Evolutionary conservation across 2,888 invertebrate species (phyloP), one percentile per base, ranked within the genome.

Genomic region (Hirtodrosophila duncani): DNA sequence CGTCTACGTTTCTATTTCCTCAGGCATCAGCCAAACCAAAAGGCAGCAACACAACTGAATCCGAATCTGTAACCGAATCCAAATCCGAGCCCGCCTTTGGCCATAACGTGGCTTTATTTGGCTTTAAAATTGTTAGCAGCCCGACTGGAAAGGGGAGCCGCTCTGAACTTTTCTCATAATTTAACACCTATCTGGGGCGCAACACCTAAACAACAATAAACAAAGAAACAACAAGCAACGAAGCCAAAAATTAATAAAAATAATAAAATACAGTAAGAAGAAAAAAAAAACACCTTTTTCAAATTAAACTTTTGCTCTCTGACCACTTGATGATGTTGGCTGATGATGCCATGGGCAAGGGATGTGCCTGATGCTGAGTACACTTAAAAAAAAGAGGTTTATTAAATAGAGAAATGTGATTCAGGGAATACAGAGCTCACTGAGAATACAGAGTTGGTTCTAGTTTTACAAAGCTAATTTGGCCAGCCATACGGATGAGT

Each of bases 261-360:
- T 42, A 41, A 60, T 34, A 34, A 37, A 49, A 26, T 37, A 21
- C 27, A 26, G 18, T 33, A 13, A 34, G 50, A 16, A 55, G 52
- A 53, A 48, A 49, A 39, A 34, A 30, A 41, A 56, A 67, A 56
- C 75, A 70, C 68, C 65, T 72, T 72, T 80, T 72, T 80, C 72
- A 80, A 72, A 72, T 72, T 80, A 72, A 75, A 75, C 81, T 75
- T 78, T 81, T 57, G 26, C 63, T 27, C 21, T 34, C 77, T 72
- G 72, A 72, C 72, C 72, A 72, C 72, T 72, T 72, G 72, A 72
- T 72, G 72, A 74, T 74, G n/a, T n/a, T n/a, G n/a, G n/a, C n/a
- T n/a, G n/a, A n/a, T n/a, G n/a, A n/a, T n/a, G n/a, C n/a, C n/a
- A n/a, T n/a, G n/a, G n/a, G n/a, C n/a, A n/a, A n/a, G n/a, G n/a